phyloP scores from a whole-genome alignment of 2,888 invertebrate genomes.

The Pimpla rufipes region DNA sequence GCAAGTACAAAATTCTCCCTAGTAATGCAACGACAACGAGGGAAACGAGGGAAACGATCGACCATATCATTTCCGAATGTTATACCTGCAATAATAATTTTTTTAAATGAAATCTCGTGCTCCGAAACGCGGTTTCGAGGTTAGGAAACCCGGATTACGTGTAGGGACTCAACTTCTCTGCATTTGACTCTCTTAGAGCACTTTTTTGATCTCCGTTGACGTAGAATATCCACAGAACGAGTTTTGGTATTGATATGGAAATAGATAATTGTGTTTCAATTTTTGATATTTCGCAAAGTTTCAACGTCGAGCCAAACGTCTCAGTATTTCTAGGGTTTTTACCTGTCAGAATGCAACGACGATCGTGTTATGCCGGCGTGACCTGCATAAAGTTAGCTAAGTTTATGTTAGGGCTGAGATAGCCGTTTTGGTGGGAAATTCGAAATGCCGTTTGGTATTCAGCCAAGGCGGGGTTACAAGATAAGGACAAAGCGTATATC shows the following conservation, averaged over 20 bases:
- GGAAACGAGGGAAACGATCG: conserved; percentile 28
- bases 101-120: not conserved
- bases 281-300: not conserved
- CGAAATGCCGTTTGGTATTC: no score
- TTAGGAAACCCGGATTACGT: not conserved
- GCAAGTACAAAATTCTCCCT: conserved; percentile 74
- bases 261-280: not conserved
- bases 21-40: conserved; percentile 40
- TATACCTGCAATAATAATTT: conserved; percentile 53
- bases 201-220: not conserved
- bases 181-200: not conserved
- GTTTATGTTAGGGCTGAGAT: no score
- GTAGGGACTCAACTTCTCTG: not conserved
- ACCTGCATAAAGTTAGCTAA: no score
- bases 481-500: no score
- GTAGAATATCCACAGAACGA: not conserved
- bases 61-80: conserved; percentile 45
- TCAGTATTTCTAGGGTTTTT: not conserved
- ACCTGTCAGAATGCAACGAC: no score
- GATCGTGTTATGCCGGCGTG: no score
- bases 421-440: no score
- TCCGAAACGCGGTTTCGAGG: not conserved
- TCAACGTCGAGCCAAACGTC: not conserved
- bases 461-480: no score
- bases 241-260: not conserved